Base-by-base conservation (phyloP, 1,140 invertebrate species). In the Drosophila parabipectinata region DNA sequence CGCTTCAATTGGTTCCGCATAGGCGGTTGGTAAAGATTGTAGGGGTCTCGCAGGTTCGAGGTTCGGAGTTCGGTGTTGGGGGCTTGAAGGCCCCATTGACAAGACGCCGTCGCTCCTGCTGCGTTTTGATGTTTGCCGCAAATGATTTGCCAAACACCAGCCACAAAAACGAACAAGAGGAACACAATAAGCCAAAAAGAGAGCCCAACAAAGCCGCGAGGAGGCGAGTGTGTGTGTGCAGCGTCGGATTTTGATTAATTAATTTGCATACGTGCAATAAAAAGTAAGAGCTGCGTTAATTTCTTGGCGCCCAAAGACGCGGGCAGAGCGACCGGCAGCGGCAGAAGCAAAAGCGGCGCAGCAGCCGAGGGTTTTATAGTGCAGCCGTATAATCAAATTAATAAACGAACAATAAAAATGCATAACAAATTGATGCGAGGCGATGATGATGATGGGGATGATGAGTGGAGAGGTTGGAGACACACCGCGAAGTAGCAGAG, bases 321-420 rank as follows among this genome's bases (percentile, higher is more conserved):
- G 18, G 28, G 12, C 53, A 41, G 54, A 30, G 18, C 18, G 1
- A 18, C 18, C 18, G 39, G 51, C 50, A 26, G 26, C 24, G 28
- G 8, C 53, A 41, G 54, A 34, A 39, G 51, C 50, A 26, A 18
- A n/a, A 28, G 8, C 34, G 18, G 26, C n/a, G 34, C n/a, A 55
- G 21, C 21, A 60, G 44, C 54, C 61, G 78, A 44, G 59, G 39
- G 57, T 60, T 66, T 85, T 67, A 61, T 76, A 79, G 88, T 83
- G 84, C 83, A 85, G 81, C 71, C 72, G 67, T 71, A 85, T 85
- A 85, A 85, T 85, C 78, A 81, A 85, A 85, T 85, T 85, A 80
- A 85, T 85, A 85, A 81, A 78, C 77, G 83, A 74, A 88, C 84
- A 88, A 88, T 88, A 88, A 88, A 88, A 88, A 79, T 76, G 84